Percentiles rank a stretch among this genome's conserved stretches.
Evolutionary conservation across 2,797 vertebrate species (phyloP).

Genomic region (Paedocypris micromegethes): DNA sequence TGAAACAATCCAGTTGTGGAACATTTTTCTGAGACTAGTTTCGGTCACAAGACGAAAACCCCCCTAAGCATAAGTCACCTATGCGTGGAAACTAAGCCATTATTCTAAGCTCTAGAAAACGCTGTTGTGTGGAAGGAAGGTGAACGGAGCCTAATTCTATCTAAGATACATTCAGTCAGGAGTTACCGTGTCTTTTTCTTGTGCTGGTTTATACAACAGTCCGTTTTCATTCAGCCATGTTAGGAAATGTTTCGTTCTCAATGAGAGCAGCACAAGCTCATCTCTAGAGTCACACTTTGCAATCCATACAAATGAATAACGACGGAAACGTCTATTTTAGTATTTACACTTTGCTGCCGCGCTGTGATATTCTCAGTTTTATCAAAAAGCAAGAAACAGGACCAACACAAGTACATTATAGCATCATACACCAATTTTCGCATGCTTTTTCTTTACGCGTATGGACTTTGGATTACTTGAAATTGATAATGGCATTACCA

Average conservation of each 20-base stretch:
- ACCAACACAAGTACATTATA: constrained; percentile 74
- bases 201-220: constrained; percentile 84
- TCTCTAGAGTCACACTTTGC: constrained; percentile 54
- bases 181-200: constrained; percentile 75
- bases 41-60: constrained; percentile 11
- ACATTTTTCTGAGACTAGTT: not conserved
- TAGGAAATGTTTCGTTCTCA: constrained; percentile 72
- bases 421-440: constrained; percentile 71
- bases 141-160: constrained; percentile 68
- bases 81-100: constrained; percentile 24
- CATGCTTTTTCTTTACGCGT: constrained; percentile 72
- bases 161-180: constrained; percentile 78
- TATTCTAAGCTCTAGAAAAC: constrained; percentile 30
- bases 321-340: constrained; percentile 71
- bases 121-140: not conserved
- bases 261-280: constrained; percentile 73
- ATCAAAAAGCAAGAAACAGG: constrained; percentile 69
- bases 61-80: constrained; percentile 13
- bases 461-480: constrained; percentile 59
- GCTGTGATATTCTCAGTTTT: constrained; percentile 62
- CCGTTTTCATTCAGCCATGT: constrained; percentile 85
- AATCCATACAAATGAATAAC: constrained; percentile 67
- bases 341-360: constrained; percentile 70
- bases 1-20: not conserved
- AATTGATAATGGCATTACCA: constrained; percentile 56